phyloP scores from a whole-genome alignment of 2,113 vertebrate species.

The Epinephelus moara region DNA sequence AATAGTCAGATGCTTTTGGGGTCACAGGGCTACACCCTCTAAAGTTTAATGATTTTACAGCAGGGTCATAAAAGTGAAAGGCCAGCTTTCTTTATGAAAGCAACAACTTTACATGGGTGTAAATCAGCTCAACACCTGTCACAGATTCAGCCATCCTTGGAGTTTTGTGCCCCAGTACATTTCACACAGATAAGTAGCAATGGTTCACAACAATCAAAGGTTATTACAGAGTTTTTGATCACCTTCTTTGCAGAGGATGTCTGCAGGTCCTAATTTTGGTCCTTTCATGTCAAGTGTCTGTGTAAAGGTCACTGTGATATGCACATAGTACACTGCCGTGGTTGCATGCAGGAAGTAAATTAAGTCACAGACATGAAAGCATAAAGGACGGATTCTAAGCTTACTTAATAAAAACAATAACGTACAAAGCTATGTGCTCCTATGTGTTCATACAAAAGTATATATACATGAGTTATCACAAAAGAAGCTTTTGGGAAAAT shows the following conservation, averaged over 20 bases:
- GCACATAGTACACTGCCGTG: neutral
- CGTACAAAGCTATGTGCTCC: neutral
- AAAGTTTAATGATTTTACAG: conserved; percentile 42
- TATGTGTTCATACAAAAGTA: neutral
- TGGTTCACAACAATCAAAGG: neutral
- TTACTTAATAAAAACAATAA: neutral
- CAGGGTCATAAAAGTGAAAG: conserved; percentile 38
- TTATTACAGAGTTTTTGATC: neutral
- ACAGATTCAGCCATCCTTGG: neutral
- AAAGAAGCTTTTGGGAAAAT: neutral
- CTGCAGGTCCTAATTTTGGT: neutral
- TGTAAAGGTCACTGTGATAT: neutral
- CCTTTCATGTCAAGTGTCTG: neutral
- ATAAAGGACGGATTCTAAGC: neutral
- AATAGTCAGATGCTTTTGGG: conserved; percentile 32
- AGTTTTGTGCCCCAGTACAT: neutral
- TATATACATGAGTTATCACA: neutral
- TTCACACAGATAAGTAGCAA: neutral
- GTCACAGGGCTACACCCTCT: conserved; percentile 1
- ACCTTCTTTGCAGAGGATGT: neutral
- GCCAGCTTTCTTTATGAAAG: conserved; percentile 30
- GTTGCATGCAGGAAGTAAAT: neutral
- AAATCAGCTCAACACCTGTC: conserved; percentile 40
- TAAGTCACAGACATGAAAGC: neutral
- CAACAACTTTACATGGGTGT: conserved; percentile 31